Evolutionary conservation across 2,888 invertebrate species (phyloP).

Genomic region (Orchesella flavescens): DNA sequence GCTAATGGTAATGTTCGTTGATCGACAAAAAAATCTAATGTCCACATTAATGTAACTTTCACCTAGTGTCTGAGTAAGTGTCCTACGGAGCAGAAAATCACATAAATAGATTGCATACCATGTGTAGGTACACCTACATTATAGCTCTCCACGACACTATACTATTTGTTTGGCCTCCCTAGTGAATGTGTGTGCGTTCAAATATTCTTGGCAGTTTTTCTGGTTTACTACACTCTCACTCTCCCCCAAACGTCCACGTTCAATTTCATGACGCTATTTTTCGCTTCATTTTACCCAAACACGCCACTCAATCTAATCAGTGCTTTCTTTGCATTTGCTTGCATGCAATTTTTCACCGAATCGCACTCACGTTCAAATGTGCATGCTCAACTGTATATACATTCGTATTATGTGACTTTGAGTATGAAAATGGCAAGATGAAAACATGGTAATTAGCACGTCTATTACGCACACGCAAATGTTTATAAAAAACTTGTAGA

Average conservation of each 20-base stretch:
- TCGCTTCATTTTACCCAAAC: neutral
- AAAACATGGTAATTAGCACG: slow-evolving; percentile 19
- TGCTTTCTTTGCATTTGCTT: neutral
- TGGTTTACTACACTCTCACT: too few relatives aligned
- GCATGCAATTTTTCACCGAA: neutral
- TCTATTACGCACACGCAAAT: slow-evolving; percentile 17
- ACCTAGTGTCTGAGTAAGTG: neutral
- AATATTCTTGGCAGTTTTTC: too few relatives aligned
- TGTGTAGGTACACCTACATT: too few relatives aligned
- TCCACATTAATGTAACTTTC: neutral
- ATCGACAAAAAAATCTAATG: slow-evolving; percentile 38
- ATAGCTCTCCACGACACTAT: too few relatives aligned
- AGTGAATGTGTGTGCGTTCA: too few relatives aligned
- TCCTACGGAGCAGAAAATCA: too few relatives aligned
- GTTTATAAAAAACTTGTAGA: neutral
- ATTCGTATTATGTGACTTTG: too few relatives aligned
- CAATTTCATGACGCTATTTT: neutral
- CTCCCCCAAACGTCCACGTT: too few relatives aligned
- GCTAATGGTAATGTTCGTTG: slow-evolving; percentile 55
- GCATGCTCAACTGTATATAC: too few relatives aligned
- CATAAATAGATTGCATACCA: too few relatives aligned
- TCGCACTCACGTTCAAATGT: neutral
- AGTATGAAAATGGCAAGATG: neutral
- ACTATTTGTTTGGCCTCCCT: too few relatives aligned
- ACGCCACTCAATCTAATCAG: slow-evolving; percentile 4